These are phyloP conservation scores for Phyllotis vaccarum DNA, from an alignment of 2,797 vertebrate genomes.

Conservation along the genomic window DNA sequence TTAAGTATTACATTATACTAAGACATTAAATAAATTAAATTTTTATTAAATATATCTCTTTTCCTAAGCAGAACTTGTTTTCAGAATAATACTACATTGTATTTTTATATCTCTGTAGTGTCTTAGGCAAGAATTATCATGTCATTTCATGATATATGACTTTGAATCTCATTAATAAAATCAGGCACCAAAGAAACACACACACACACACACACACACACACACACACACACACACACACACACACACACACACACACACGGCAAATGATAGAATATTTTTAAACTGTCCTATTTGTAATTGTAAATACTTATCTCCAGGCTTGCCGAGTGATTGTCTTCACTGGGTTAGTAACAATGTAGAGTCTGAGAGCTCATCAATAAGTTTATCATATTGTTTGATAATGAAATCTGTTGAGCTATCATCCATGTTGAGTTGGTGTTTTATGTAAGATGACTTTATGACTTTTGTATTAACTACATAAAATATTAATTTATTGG, in stretches of 20 bases:
- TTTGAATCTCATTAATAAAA: not conserved
- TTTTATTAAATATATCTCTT: not conserved
- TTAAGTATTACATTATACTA: not conserved
- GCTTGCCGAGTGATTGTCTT: not conserved
- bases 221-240: too few species aligned
- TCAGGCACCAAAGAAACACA: not conserved
- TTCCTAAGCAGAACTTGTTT: not conserved
- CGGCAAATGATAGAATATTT: not conserved
- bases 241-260: too few species aligned
- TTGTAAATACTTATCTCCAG: not conserved
- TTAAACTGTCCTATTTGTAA: not conserved
- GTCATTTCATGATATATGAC: not conserved
- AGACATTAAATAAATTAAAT: not conserved
- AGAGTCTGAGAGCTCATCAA: not conserved
- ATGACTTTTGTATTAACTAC: not conserved
- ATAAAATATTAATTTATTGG: not conserved
- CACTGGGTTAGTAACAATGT: not conserved
- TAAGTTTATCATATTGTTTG: not conserved
- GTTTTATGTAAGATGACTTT: not conserved
- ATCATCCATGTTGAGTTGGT: not conserved
- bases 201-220: too few species aligned
- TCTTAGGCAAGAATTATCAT: not conserved
- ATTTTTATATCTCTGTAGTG: not conserved
- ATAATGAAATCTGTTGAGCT: not conserved
- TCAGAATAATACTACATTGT: not conserved